phyloP scores from a whole-genome alignment of 2,113 vertebrate species.

The Vombatus ursinus region DNA sequence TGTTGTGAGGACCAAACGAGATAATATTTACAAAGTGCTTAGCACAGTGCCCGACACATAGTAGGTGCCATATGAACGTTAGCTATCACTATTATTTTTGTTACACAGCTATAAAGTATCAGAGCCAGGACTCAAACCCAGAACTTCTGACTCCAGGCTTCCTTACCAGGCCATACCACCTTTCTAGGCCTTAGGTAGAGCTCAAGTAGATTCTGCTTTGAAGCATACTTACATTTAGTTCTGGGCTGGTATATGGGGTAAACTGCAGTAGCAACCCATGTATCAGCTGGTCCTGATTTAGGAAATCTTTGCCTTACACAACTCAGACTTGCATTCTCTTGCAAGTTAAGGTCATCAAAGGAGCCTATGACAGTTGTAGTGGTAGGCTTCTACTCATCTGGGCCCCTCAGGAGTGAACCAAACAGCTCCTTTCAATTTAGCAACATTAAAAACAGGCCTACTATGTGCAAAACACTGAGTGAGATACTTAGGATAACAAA shows the following conservation, averaged over 20 bases:
- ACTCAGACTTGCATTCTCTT: background rate
- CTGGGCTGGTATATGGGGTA: background rate
- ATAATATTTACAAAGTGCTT: background rate
- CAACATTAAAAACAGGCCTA: background rate
- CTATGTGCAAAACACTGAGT: background rate
- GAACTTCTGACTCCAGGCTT: background rate
- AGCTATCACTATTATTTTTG: background rate
- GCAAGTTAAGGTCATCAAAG: background rate
- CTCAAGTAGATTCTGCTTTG: background rate
- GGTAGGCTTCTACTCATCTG: background rate
- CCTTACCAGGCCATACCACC: background rate
- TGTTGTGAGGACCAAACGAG: background rate
- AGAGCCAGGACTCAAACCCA: background rate
- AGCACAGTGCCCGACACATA: background rate
- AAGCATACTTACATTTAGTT: background rate
- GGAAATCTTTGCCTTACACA: background rate
- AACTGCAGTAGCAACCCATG: background rate
- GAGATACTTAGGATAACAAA: background rate
- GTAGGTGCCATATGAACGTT: background rate
- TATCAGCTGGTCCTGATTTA: background rate
- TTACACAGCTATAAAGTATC: background rate
- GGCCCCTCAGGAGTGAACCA: background rate
- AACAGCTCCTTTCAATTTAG: background rate
- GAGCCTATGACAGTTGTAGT: background rate
- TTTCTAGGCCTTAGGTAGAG: background rate